Evolutionary conservation across 2,797 vertebrate species (phyloP), one percentile per base, ranked within the genome.

Genomic region (Rhadinocentrus ornatus): DNA sequence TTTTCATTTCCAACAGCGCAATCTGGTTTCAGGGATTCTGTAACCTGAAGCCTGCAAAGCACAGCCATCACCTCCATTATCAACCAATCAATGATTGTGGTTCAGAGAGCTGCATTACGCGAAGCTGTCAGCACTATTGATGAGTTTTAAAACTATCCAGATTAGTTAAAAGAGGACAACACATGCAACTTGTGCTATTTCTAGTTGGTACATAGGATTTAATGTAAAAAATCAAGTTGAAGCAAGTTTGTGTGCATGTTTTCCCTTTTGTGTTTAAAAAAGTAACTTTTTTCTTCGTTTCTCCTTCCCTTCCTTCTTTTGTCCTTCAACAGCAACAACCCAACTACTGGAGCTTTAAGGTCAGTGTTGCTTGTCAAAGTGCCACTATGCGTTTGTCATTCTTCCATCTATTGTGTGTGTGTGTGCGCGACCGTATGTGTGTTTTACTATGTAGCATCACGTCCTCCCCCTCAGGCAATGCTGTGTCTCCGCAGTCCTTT

Each of bases 271-370:
- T 18, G 2, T 24, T 46, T 20, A 46, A 7, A 46, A 11, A 18
- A 60, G 15, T 44, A 62, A 77, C 69, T 75, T 60, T 76, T 67
- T 56, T 66, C 32, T 79, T 34, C 80, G 34, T 84, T n/a, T 89
- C 58, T 80, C 59, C 54, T 34, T 77, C 56, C 31, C 54, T 77
- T 69, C 67, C 71, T 65, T 46, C 32, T 71, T 78, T 73, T 76
- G 24, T 81, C 89, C 87, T 87, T 76, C 50, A 70, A 56, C 93
- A 95, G 94, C 95, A 98, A 96, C 97, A 99, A 89, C 97, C 97
- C 92, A 99, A 99, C 97, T 99, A 98, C 96, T 98, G 97, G 97
- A 99, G 97, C 94, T 99, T 99, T 96, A 99, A 99, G 97, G 97
- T 99, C 93, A 98, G 97, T 97, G 94, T 76, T 91, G 81, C 61